Evolutionary conservation across 2,888 invertebrate species (phyloP).

Genomic region (Nephrotoma appendiculata): DNA sequence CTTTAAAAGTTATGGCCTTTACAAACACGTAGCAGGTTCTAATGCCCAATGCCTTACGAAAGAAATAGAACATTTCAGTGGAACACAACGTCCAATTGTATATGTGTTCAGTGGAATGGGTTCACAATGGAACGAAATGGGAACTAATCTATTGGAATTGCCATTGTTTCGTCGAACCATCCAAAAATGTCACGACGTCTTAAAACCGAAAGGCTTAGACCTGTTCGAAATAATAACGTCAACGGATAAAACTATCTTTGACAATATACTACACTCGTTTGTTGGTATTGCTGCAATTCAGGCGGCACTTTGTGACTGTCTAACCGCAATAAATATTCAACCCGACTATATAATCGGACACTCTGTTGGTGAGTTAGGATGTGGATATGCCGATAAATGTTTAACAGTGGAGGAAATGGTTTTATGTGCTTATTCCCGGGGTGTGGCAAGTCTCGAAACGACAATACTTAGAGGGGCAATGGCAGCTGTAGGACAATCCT

Average conservation of each 20-base stretch:
- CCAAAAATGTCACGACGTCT: conserved; percentile 38
- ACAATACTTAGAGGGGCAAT: conserved; percentile 61
- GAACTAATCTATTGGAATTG: conserved; percentile 54
- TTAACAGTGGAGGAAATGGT: conserved; percentile 79
- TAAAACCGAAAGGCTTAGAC: conserved; percentile 46
- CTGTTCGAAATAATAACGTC: conserved; percentile 48
- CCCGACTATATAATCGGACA: conserved; percentile 75
- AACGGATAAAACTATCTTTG: conserved; percentile 42
- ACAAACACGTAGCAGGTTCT: conserved; percentile 15
- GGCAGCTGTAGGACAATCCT: conserved; percentile 70
- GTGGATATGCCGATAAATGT: conserved; percentile 89
- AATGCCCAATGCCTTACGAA: conserved; percentile 32
- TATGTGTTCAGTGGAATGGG: conserved; percentile 89
- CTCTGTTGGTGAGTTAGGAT: conserved; percentile 88
- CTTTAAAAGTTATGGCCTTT: conserved; percentile 59
- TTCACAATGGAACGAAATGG: conserved; percentile 80
- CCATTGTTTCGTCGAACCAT: conserved; percentile 60
- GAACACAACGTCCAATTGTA: conserved; percentile 58
- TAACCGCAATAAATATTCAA: conserved; percentile 42
- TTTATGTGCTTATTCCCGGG: conserved; percentile 68
- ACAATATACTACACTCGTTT: conserved; percentile 53
- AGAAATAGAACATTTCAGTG: conserved; percentile 46
- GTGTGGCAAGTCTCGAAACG: conserved; percentile 56
- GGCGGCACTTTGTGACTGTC: conserved; percentile 48
- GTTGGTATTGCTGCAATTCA: conserved; percentile 58